These are phyloP conservation scores for Microcaecilia unicolor DNA, from an alignment of 2,797 vertebrate species.

Conservation along the genomic window DNA sequence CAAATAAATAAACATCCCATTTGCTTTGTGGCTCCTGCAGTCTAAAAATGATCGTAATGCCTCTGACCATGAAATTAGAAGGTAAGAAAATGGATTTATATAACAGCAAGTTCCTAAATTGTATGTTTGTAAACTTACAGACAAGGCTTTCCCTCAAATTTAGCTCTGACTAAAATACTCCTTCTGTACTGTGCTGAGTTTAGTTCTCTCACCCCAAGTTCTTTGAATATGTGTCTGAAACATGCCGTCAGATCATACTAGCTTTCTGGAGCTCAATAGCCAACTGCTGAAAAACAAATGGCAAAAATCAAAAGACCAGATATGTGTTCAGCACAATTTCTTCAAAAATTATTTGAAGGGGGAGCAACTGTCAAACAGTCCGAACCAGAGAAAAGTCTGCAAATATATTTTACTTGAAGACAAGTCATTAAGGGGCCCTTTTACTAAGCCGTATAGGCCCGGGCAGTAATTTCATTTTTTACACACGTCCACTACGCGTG, in stretches of 20 bases:
- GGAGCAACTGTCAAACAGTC: too few relatives aligned
- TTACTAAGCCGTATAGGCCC: too few relatives aligned
- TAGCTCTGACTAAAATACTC: constrained; percentile 52
- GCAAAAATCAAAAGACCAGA: too few relatives aligned
- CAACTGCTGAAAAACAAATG: too few relatives aligned
- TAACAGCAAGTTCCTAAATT: constrained; percentile 67
- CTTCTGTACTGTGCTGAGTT: constrained; percentile 13
- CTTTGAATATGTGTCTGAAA: constrained; percentile 10
- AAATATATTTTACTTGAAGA: too few relatives aligned
- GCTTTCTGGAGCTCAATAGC: constrained; percentile 4
- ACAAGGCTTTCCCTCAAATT: constrained; percentile 53
- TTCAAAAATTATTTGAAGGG: too few relatives aligned
- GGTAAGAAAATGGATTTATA: constrained; percentile 69
- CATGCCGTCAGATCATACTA: constrained; percentile 13
- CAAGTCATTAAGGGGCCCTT: too few relatives aligned
- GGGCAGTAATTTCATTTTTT: too few relatives aligned
- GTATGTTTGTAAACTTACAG: constrained; percentile 63
- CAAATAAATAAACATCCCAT: constrained; percentile 77
- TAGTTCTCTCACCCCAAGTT: constrained; percentile 18
- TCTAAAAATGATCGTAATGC: constrained; percentile 64
- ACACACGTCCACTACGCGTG: too few relatives aligned
- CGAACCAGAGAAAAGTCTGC: too few relatives aligned
- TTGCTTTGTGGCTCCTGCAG: constrained; percentile 35
- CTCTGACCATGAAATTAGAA: constrained; percentile 76
- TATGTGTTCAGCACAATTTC: too few relatives aligned